Evolutionary conservation across 2,797 vertebrate species (phyloP), one percentile per base, ranked within the genome.

Genomic region (Labeo calbasu): DNA sequence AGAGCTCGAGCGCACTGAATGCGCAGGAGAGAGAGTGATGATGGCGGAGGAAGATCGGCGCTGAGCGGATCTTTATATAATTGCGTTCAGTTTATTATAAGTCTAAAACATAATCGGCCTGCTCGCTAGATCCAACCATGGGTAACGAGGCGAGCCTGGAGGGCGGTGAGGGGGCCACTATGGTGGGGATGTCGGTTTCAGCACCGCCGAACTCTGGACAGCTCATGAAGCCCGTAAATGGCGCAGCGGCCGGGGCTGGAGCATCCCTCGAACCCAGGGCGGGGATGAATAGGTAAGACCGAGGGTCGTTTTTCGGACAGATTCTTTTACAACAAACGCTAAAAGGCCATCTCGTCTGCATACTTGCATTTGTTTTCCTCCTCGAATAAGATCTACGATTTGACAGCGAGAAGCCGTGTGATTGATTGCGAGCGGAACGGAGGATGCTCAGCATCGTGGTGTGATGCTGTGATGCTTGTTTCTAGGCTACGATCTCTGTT

Each of bases 111-210:
- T 50, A 63, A 53, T 86, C 80, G 53, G 28, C 66, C 80, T 85
- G 43, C 43, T 76, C 61, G 72, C 77, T 76, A 59, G 81, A 77
- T 73, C 71, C 82, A 72, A 51, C 40, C 89, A 96, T 96, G 95
- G 95, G 95, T 88, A 96, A 96, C 91, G 95, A 96, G 91, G 94
- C 93, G 89, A 96, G 95, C 92, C 91, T 95, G 90, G 95, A 96
- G 92, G 95, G 93, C 80, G 91, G 94, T 23, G 94, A 95, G 61
- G 91, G 93, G 50, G 93, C 91, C 87, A 84, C 92, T 66, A 89
- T 92, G 92, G 90, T 93, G 90, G 92, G 92, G 82, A 90, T 92
- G 90, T 85, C 93, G 76, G 85, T 87, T 89, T 90, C 92, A 84
- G 79, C 92, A 86, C 93, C 92, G 91, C 87, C 92, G 73, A 92